Percentiles rank a stretch among this genome's conserved stretches.
These are phyloP conservation scores for Doryteuthis pealeii DNA, from an alignment of 1,140 invertebrate species.

Conservation along the genomic window DNA sequence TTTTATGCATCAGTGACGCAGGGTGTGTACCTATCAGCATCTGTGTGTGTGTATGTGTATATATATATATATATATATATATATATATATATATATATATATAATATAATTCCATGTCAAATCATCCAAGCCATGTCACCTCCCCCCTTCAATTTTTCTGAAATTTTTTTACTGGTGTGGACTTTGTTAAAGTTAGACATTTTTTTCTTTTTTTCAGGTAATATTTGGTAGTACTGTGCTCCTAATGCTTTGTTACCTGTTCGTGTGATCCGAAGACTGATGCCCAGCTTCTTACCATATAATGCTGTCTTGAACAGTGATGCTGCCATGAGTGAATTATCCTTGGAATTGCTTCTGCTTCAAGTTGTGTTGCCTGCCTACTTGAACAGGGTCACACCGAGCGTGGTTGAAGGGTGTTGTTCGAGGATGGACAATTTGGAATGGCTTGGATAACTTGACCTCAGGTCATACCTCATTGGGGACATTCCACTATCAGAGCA, in stretches of 20 bases:
- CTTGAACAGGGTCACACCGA: conserved; percentile 92
- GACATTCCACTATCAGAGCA: conserved; percentile 45
- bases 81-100: too few species aligned
- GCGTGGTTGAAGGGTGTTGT: conserved; percentile 88
- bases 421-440: conserved; percentile 82
- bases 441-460: conserved; percentile 81
- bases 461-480: conserved; percentile 87
- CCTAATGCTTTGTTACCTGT: conserved; percentile 94
- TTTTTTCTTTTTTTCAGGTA: conserved; percentile 40
- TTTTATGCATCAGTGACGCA: too few species aligned
- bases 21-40: too few species aligned
- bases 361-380: conserved; percentile 94
- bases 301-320: conserved; percentile 76
- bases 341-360: conserved; percentile 88
- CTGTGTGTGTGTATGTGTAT: too few species aligned
- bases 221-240: conserved; percentile 94
- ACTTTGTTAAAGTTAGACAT: too few species aligned
- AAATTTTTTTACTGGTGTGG: too few species aligned
- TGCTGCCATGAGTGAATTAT: conserved; percentile 78
- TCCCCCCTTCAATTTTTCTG: too few species aligned
- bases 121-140: too few species aligned
- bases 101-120: too few species aligned
- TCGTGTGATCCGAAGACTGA: conserved; percentile 77
- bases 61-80: too few species aligned
- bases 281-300: conserved; percentile 91